Evolutionary conservation across 2,888 invertebrate genomes (phyloP), one percentile per base, ranked within the genome.

Genomic region (Conomelus anceps): DNA sequence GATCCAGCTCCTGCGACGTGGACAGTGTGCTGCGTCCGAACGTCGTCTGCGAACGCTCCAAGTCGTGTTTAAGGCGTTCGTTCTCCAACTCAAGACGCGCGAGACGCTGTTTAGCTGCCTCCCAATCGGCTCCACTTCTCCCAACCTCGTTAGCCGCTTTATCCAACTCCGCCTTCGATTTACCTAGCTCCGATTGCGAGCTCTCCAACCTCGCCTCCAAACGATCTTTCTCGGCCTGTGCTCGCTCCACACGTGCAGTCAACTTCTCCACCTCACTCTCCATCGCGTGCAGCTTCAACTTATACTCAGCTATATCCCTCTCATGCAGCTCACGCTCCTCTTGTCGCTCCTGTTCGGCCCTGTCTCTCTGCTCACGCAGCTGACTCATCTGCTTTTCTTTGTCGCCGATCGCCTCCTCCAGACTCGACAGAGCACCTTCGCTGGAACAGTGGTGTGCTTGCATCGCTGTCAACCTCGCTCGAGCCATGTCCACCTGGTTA

Each of bases 311-410:
- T 92, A 98, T 96, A 93, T 98, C 98, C 92, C 98, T 95, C 93
- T 98, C 98, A 88, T 92, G 92, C 22, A 92, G 90, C 92, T 99
- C 99, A 91, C 98, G 95, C 93, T 99, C 99, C 94, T 99, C 99
- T 92, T 98, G 97, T 93, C 98, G 97, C 92, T 99, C 99, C 92
- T 98, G 97, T 94, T 99, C 99, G 85, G 98, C 98, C 92, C 98
- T 95, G 92, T 99, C 99, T 92, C 99, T 95, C 93, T 99, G 99
- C 93, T 99, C 99, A 91, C 98, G 94, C 91, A 99, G 94, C 93
- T 98, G 98, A 91, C 97, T 96, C 94, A 99, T 98, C 94, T 99
- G 99, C 93, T 98, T 98, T 92, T 99, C 99, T 94, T 99, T 99
- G 93, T 99, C 99, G 88, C 97, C 97, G 92, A 99, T 97, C 20